Evolutionary conservation across 2,797 vertebrate species (phyloP).

Genomic region (Liasis olivaceus): DNA sequence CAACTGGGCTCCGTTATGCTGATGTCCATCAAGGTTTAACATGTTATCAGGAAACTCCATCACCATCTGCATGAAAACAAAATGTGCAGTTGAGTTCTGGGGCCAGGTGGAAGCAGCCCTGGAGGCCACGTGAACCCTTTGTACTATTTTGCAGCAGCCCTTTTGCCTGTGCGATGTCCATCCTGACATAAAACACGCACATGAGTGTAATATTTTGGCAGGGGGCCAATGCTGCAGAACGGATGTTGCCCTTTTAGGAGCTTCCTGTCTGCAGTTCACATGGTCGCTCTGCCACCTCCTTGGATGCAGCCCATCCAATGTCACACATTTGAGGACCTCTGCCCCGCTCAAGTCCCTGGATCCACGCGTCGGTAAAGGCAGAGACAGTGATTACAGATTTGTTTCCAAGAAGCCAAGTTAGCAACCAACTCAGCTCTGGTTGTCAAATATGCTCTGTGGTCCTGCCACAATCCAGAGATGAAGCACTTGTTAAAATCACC

Average conservation of each 20-base stretch:
- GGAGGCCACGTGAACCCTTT: no score
- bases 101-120: neutral
- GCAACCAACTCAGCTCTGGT: neutral
- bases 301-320: neutral
- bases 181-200: neutral
- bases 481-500: no score
- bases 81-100: neutral
- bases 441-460: neutral
- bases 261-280: neutral
- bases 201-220: neutral
- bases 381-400: neutral
- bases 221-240: no score
- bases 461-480: neutral
- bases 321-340: neutral
- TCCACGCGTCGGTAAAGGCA: neutral
- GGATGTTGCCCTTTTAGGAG: neutral
- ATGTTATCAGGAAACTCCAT: slow-evolving; percentile 96
- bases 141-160: neutral
- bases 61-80: slow-evolving; percentile 85
- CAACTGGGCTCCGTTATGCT: slow-evolving; percentile 83
- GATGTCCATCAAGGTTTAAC: slow-evolving; percentile 85
- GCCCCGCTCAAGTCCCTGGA: no score
- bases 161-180: neutral
- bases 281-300: no score
- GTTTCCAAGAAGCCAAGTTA: neutral